These are phyloP conservation scores for Botia kubotai DNA, from an alignment of 2,797 vertebrate species.

Conservation along the genomic window DNA sequence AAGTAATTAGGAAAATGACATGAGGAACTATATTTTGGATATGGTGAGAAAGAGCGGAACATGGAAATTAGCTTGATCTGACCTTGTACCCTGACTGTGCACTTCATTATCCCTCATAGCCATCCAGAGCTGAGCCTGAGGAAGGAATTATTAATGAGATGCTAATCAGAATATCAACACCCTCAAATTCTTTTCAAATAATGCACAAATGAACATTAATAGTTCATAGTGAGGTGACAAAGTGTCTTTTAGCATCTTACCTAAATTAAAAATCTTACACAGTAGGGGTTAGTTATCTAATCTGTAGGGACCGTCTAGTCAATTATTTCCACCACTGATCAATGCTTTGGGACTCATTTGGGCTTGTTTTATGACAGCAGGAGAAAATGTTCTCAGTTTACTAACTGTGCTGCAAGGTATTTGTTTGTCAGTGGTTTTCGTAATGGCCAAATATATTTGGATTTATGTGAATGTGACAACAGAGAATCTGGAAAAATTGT, in stretches of 20 bases:
- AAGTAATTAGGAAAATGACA: no score
- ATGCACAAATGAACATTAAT: slow-evolving; percentile 10
- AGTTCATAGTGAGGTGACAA: background rate
- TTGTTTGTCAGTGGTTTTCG: no score
- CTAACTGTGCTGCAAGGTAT: no score
- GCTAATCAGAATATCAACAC: slow-evolving; percentile 18
- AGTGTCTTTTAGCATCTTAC: background rate
- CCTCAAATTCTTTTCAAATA: background rate
- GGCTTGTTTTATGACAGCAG: no score
- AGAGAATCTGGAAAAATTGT: no score
- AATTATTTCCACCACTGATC: no score
- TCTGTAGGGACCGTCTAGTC: background rate
- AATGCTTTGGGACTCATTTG: no score
- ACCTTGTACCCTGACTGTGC: slow-evolving; percentile 24
- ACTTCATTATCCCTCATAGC: slow-evolving; percentile 20
- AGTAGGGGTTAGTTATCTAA: background rate
- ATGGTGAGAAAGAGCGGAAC: background rate
- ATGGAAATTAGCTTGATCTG: slow-evolving; percentile 18
- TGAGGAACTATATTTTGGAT: no score
- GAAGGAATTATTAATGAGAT: slow-evolving; percentile 9
- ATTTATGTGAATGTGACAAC: no score
- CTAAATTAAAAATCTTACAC: background rate
- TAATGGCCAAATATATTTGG: no score
- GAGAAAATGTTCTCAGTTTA: no score
- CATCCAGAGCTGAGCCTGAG: slow-evolving; percentile 1